Percentiles rank a stretch among this genome's conserved stretches.
These are phyloP conservation scores for Drosophila yooni DNA, from an alignment of 2,888 invertebrate species.

Conservation along the genomic window DNA sequence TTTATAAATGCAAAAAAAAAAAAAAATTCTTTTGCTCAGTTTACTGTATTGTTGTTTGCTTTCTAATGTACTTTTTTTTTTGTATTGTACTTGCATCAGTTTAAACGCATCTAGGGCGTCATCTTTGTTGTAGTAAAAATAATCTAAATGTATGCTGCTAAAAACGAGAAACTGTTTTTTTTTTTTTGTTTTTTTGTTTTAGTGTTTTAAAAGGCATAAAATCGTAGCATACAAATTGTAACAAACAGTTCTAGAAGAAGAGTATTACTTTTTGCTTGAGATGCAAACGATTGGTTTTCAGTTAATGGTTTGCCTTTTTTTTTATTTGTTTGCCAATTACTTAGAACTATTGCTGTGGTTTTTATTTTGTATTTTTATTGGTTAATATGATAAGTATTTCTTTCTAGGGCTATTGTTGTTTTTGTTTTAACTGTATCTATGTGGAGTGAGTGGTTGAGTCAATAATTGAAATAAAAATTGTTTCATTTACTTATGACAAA, in stretches of 20 bases:
- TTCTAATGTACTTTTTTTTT: conserved; percentile 37
- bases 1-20: conserved; percentile 58
- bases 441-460: conserved; percentile 55
- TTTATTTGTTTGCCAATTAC: conserved; percentile 64
- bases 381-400: conserved; percentile 72
- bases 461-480: conserved; percentile 80
- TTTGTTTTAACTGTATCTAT: conserved; percentile 50
- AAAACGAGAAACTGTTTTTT: conserved; percentile 73
- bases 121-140: conserved; percentile 58
- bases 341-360: conserved; percentile 69
- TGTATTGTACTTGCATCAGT: conserved; percentile 82
- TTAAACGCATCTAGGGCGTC: conserved; percentile 45
- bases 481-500: conserved; percentile 56
- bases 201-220: conserved; percentile 35
- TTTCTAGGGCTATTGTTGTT: conserved; percentile 67
- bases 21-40: conserved; percentile 55
- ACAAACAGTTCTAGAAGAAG: conserved; percentile 30
- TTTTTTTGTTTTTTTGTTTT: conserved; percentile 1
- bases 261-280: conserved; percentile 34
- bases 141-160: conserved; percentile 53
- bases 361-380: conserved; percentile 47
- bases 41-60: conserved; percentile 38
- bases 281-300: conserved; percentile 45
- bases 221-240: conserved; percentile 31
- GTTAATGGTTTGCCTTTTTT: conserved; percentile 19